Conservation (phyloP, 2,113 vertebrate species). For the Boleophthalmus pectinirostris region DNA sequence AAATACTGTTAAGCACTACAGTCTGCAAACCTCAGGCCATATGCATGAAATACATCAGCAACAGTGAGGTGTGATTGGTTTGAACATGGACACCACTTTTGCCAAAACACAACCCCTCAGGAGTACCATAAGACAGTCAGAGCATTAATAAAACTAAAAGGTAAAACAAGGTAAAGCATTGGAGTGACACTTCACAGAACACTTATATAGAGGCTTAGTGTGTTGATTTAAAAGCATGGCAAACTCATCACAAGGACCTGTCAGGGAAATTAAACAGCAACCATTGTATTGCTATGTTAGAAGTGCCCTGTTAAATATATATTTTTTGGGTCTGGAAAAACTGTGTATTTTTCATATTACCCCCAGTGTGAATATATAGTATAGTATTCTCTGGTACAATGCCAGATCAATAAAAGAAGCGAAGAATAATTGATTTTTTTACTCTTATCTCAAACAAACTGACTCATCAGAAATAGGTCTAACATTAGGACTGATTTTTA, state of each 20-base stretch:
- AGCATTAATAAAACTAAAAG: not conserved
- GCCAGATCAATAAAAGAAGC: too few species aligned
- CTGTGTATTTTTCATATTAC: not conserved
- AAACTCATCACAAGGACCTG: not conserved
- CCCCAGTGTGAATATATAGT: not conserved
- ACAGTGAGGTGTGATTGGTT: constrained; percentile 7
- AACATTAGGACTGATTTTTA: constrained; percentile 12
- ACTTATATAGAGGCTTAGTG: not conserved
- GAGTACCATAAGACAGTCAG: not conserved
- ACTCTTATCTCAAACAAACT: not conserved
- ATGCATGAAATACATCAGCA: constrained; percentile 17
- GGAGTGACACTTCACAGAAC: not conserved
- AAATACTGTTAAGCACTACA: constrained; percentile 16
- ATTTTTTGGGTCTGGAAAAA: not conserved
- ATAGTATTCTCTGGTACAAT: not conserved
- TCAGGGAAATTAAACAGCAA: constrained; percentile 40
- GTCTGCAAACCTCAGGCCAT: constrained; percentile 21
- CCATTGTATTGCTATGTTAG: not conserved
- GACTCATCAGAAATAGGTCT: not conserved
- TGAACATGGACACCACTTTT: not conserved
- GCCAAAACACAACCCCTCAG: constrained; percentile 1
- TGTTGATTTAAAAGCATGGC: not conserved
- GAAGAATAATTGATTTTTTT: too few species aligned
- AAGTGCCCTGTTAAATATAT: constrained; percentile 4
- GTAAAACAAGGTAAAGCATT: constrained; percentile 1